Evolutionary conservation across 2,888 invertebrate genomes (phyloP).

Genomic region (Tipula vernalis): DNA sequence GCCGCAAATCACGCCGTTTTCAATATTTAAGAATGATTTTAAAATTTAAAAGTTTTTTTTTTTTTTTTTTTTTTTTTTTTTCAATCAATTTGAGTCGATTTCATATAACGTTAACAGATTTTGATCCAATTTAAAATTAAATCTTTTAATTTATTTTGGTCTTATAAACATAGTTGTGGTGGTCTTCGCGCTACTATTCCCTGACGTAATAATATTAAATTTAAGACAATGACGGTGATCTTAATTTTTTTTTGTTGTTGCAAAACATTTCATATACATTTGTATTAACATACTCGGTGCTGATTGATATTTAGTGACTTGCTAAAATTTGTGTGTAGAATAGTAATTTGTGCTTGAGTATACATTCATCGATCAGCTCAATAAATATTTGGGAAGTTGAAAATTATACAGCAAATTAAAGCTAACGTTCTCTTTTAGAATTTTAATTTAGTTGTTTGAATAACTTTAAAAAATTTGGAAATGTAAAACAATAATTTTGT

Average conservation of each 20-base stretch:
- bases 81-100: neutral
- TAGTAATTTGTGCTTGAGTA: neutral
- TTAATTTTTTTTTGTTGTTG: neutral
- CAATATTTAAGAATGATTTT: neutral
- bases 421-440: no score
- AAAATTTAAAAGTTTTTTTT: neutral
- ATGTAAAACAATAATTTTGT: no score
- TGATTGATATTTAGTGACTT: neutral
- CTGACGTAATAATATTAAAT: neutral
- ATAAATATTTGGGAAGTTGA: neutral
- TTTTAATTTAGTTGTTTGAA: no score
- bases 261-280: neutral
- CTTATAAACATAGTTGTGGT: neutral
- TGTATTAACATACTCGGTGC: neutral
- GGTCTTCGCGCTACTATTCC: neutral
- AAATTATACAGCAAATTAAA: neutral
- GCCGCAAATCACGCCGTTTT: neutral
- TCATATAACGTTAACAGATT: neutral
- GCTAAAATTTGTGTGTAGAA: neutral
- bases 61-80: neutral
- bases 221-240: neutral
- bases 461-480: no score
- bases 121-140: neutral
- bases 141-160: neutral
- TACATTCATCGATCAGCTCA: neutral